Evolutionary conservation across 2,888 invertebrate species (phyloP).

Genomic region (Aethes cnicana): DNA sequence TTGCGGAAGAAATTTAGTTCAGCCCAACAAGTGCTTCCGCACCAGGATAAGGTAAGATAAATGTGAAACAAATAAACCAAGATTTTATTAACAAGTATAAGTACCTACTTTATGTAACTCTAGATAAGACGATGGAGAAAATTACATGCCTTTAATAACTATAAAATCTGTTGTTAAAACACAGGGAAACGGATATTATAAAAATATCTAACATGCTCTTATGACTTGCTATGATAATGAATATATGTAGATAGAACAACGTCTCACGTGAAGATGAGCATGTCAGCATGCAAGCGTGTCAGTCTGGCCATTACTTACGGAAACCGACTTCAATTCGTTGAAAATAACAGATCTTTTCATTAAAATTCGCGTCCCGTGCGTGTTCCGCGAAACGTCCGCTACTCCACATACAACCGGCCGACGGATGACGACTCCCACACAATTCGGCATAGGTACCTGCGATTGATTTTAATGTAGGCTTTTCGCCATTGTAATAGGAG

Average conservation of each 20-base stretch:
- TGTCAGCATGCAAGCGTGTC: too few species aligned
- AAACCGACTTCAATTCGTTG: not conserved
- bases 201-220: too few species aligned
- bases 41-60: constrained; percentile 26
- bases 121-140: constrained; percentile 25
- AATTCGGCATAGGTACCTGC: constrained; percentile 6
- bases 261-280: constrained; percentile 3
- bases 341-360: constrained; percentile 17
- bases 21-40: constrained; percentile 19
- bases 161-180: too few species aligned
- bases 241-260: too few species aligned
- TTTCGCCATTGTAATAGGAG: not conserved
- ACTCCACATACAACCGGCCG: constrained; percentile 17
- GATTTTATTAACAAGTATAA: constrained; percentile 29
- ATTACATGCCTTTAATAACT: not conserved
- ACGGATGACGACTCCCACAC: constrained; percentile 14
- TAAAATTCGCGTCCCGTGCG: constrained; percentile 19
- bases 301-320: too few species aligned
- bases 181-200: too few species aligned
- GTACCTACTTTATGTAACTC: constrained; percentile 26
- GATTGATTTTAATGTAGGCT: not conserved
- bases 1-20: constrained; percentile 27
- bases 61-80: constrained; percentile 30
- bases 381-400: constrained; percentile 14
- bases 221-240: too few species aligned